Percentiles rank a stretch among this genome's conserved stretches.
phyloP scores from a whole-genome alignment of 2,888 invertebrate genomes.

The Lutraria lutraria region DNA sequence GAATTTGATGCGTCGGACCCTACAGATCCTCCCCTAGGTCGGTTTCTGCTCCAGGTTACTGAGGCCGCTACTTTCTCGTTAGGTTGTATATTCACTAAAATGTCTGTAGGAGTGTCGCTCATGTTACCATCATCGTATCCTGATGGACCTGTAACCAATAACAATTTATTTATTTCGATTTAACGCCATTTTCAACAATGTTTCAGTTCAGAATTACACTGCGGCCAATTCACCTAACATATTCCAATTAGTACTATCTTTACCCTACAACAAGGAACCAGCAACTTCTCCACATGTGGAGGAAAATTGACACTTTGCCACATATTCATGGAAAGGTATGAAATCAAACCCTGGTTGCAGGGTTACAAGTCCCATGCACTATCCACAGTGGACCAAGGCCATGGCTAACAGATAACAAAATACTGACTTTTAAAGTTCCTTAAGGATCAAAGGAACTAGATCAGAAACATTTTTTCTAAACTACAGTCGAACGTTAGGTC shows the following conservation, averaged over 20 bases:
- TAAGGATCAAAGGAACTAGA: too few species aligned
- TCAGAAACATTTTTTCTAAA: too few species aligned
- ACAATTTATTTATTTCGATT: neutral
- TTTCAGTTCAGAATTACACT: neutral
- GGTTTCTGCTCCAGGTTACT: slow-evolving; percentile 46
- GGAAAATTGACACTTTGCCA: neutral
- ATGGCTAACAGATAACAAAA: too few species aligned
- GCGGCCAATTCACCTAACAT: neutral
- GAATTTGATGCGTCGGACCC: slow-evolving; percentile 76
- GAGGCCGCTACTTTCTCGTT: slow-evolving; percentile 63
- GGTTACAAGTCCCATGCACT: neutral
- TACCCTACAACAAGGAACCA: too few species aligned
- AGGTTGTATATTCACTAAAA: slow-evolving; percentile 75
- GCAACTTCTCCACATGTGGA: too few species aligned
- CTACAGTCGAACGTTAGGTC: too few species aligned
- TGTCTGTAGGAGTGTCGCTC: slow-evolving; percentile 82
- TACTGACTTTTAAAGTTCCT: too few species aligned
- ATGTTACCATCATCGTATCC: slow-evolving; percentile 76
- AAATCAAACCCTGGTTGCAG: neutral
- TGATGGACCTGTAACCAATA: slow-evolving; percentile 20
- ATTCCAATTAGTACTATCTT: too few species aligned
- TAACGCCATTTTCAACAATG: neutral
- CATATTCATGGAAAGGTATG: neutral
- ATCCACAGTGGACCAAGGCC: too few species aligned
- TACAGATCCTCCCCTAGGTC: slow-evolving; percentile 71